phyloP scores from a whole-genome alignment of 2,888 invertebrate species.

The Spialia ferax region DNA sequence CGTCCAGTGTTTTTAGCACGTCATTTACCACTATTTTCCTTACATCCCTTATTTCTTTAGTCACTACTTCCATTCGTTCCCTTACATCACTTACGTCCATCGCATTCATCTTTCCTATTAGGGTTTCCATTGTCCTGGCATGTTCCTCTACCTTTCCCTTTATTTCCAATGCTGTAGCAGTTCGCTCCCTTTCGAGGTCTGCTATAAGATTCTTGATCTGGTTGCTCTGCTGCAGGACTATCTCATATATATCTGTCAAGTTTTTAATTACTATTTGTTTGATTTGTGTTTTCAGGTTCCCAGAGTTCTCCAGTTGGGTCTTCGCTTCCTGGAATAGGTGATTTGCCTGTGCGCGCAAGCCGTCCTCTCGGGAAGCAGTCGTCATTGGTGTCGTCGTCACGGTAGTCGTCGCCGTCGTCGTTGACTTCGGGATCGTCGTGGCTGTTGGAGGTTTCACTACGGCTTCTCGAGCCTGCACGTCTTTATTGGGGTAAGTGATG shows the following conservation, averaged over 20 bases:
- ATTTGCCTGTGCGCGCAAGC: background rate
- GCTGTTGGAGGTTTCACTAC: background rate
- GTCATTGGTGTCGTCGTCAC: background rate
- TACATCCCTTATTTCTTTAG: background rate
- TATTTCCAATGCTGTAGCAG: too few relatives aligned
- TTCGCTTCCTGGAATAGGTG: background rate
- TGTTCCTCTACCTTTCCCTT: too few relatives aligned
- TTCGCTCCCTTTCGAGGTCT: background rate
- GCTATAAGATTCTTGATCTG: background rate
- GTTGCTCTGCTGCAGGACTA: background rate
- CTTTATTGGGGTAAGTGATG: background rate
- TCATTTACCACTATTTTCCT: background rate
- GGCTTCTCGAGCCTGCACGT: slow-evolving; percentile 4
- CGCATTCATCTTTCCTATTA: background rate
- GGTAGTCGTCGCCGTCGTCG: background rate
- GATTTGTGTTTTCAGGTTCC: background rate
- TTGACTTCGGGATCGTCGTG: background rate
- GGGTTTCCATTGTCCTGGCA: too few relatives aligned
- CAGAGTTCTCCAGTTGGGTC: slow-evolving; percentile 1
- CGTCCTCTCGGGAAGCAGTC: background rate
- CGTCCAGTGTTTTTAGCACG: background rate
- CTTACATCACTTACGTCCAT: background rate
- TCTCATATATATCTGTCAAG: background rate
- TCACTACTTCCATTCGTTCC: background rate
- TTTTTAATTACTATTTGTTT: background rate